Conservation (phyloP, 2,113 vertebrate species). For the Alligator sinensis region DNA sequence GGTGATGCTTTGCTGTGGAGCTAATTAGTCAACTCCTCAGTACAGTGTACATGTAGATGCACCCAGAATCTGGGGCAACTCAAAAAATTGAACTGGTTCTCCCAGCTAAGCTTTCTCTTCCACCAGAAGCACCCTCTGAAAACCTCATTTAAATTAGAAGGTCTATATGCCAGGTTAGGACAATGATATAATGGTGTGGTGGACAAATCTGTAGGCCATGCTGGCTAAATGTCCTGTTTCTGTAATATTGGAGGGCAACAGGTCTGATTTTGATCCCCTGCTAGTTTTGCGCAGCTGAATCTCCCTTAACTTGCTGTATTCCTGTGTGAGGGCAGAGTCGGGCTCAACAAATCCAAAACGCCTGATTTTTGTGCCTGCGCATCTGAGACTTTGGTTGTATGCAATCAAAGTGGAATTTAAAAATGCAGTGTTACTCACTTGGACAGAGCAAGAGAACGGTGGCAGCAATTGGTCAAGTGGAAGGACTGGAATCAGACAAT, state of each 20-base stretch:
- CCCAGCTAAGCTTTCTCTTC: background rate
- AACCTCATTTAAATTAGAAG: background rate
- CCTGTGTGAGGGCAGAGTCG: background rate
- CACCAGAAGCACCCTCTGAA: background rate
- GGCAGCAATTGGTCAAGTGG: background rate
- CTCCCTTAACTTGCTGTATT: background rate
- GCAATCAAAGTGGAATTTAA: background rate
- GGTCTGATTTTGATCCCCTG: background rate
- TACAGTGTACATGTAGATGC: too few relatives aligned
- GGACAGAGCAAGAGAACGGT: background rate
- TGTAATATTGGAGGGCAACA: background rate
- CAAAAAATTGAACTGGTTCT: too few relatives aligned
- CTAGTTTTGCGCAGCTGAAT: background rate
- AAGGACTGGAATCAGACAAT: background rate
- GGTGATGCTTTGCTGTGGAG: too few relatives aligned
- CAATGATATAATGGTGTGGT: background rate
- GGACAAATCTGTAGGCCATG: background rate
- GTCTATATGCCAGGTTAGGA: background rate
- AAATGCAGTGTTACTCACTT: background rate
- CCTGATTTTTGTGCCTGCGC: background rate
- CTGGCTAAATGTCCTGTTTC: background rate
- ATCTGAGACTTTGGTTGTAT: background rate
- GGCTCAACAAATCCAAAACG: background rate
- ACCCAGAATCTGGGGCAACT: too few relatives aligned
- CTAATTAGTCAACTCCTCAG: too few relatives aligned